These are phyloP conservation scores for Yponomeuta sedellus DNA, from an alignment of 2,888 invertebrate species.

Conservation along the genomic window DNA sequence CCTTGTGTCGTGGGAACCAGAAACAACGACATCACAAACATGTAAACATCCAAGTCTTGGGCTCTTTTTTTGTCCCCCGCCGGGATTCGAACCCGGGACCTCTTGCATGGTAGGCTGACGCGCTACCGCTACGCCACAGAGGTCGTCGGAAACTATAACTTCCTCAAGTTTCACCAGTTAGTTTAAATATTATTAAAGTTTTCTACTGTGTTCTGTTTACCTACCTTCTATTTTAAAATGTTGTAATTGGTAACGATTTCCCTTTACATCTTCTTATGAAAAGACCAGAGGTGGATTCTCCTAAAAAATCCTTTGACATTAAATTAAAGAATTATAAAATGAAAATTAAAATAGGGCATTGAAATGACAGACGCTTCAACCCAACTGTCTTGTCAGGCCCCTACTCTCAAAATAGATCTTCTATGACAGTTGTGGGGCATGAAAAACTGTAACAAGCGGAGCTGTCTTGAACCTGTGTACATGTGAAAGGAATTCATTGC, in stretches of 20 bases:
- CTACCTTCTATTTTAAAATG: too few species aligned
- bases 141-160: too few species aligned
- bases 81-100: too few species aligned
- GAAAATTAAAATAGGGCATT: slow-evolving; percentile 13
- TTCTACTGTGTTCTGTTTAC: too few species aligned
- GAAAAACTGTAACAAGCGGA: neutral
- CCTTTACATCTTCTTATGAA: neutral
- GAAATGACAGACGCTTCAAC: slow-evolving; percentile 12
- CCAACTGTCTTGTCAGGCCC: slow-evolving; percentile 3
- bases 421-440: neutral
- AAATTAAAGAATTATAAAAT: slow-evolving; percentile 15
- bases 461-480: neutral
- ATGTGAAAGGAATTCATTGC: neutral
- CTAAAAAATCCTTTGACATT: slow-evolving; percentile 9
- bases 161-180: too few species aligned
- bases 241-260: neutral
- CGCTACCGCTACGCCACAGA: too few species aligned
- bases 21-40: too few species aligned
- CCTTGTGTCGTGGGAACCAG: too few species aligned
- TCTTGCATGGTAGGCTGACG: too few species aligned
- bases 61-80: too few species aligned
- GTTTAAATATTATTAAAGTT: too few species aligned
- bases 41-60: too few species aligned
- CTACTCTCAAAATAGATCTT: neutral
- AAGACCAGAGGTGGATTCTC: neutral